phyloP scores from a whole-genome alignment of 2,888 invertebrate species.

The Panopea generosa region DNA sequence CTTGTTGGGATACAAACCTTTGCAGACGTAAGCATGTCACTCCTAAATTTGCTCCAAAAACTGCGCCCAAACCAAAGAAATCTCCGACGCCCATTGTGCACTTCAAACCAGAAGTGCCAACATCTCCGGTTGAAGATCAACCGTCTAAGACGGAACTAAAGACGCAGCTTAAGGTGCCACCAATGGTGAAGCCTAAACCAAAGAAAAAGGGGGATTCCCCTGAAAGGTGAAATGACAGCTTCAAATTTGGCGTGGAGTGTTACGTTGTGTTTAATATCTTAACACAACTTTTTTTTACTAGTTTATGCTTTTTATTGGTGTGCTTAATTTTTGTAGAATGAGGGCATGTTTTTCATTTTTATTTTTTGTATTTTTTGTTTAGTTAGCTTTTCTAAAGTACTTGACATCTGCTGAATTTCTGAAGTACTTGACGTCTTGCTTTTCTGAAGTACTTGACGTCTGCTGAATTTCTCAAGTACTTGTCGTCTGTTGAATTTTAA shows the following conservation, averaged over 20 bases:
- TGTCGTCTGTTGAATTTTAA: no score
- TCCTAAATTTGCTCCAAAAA: conserved; percentile 48
- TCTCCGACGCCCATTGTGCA: conserved; percentile 27
- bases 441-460: no score
- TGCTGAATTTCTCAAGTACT: no score
- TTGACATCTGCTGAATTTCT: no score
- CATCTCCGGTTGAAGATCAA: conserved; percentile 31
- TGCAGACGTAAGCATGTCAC: conserved; percentile 53
- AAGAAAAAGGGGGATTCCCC: conserved; percentile 59
- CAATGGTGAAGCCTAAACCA: conserved; percentile 57
- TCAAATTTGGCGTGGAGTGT: conserved; percentile 11
- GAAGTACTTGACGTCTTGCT: no score
- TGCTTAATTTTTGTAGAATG: no score
- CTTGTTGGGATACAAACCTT: conserved; percentile 9
- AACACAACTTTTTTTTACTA: conserved; percentile 8
- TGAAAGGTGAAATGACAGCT: conserved; percentile 47
- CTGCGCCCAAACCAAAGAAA: conserved; percentile 61
- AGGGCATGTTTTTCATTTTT: no score
- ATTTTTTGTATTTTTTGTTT: no score
- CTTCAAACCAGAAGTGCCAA: conserved; percentile 50
- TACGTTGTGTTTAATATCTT: no score
- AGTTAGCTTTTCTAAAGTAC: no score
- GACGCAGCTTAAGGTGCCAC: conserved; percentile 57
- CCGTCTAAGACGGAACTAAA: conserved; percentile 53
- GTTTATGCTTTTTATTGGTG: neutral